Evolutionary conservation across 2,113 vertebrate species (phyloP).

Genomic region (Ranitomeya imitator): DNA sequence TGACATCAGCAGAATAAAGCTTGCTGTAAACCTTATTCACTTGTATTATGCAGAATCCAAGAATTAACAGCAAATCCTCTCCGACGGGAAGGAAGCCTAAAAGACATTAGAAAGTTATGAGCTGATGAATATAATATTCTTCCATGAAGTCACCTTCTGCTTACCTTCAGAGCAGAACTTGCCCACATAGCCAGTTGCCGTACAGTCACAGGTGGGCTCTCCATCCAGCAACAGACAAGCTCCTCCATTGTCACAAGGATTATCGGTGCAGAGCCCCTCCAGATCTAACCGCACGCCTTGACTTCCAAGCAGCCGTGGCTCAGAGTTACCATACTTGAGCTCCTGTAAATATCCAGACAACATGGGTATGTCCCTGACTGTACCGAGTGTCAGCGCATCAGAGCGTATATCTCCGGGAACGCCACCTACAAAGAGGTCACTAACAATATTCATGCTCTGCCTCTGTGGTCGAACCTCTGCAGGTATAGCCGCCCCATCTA

Average conservation of each 20-base stretch:
- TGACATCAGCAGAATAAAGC: not conserved
- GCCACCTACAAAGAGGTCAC: slow-evolving; percentile 93
- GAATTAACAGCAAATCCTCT: too few species aligned
- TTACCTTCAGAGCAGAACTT: slow-evolving; percentile 96
- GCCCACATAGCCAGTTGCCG: slow-evolving; percentile 89
- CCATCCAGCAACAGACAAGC: slow-evolving; percentile 90
- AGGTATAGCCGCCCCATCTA: slow-evolving; percentile 84
- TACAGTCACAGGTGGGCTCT: slow-evolving; percentile 91
- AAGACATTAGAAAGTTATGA: not conserved
- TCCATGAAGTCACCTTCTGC: not conserved
- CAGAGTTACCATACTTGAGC: slow-evolving; percentile 88
- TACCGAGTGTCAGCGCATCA: slow-evolving; percentile 84
- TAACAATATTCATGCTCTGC: slow-evolving; percentile 93
- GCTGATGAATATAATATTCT: not conserved
- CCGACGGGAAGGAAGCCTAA: too few species aligned
- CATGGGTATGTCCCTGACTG: slow-evolving; percentile 77
- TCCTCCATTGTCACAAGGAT: slow-evolving; percentile 93
- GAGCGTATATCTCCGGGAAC: slow-evolving; percentile 87
- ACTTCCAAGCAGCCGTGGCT: slow-evolving; percentile 86
- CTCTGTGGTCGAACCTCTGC: slow-evolving; percentile 85
- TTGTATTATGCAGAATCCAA: not conserved
- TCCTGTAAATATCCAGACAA: slow-evolving; percentile 93
- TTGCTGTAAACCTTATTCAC: not conserved
- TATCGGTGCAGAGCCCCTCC: slow-evolving; percentile 88
- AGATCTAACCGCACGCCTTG: slow-evolving; percentile 85